These are phyloP conservation scores for Palythoa grandiflora DNA, from an alignment of 92 coral and sea anemone species.

Conservation along the genomic window DNA sequence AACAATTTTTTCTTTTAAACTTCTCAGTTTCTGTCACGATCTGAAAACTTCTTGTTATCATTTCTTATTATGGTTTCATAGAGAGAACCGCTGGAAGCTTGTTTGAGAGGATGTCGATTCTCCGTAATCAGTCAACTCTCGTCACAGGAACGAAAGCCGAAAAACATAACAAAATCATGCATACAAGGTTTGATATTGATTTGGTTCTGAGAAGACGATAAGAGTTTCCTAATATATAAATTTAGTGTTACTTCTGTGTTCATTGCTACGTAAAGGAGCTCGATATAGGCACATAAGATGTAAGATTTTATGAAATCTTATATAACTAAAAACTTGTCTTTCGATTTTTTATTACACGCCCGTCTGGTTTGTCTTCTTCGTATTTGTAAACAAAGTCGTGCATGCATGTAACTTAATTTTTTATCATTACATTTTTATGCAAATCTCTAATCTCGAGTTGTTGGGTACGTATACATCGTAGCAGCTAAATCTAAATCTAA, in stretches of 20 bases:
- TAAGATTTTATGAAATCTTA: too few relatives aligned
- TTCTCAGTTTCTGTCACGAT: background rate
- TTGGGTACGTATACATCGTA: too few relatives aligned
- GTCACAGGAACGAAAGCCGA: conserved; percentile 37
- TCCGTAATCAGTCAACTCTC: conserved; percentile 77
- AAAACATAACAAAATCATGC: conserved; percentile 65
- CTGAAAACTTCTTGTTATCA: background rate
- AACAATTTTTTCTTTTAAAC: too few relatives aligned
- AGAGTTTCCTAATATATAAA: background rate
- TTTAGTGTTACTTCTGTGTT: background rate
- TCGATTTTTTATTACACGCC: too few relatives aligned
- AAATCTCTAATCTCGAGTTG: too few relatives aligned
- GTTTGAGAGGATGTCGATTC: conserved; percentile 84
- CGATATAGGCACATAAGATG: too few relatives aligned
- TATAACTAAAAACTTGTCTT: too few relatives aligned
- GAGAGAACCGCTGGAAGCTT: conserved; percentile 77
- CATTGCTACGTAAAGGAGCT: too few relatives aligned
- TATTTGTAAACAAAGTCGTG: background rate
- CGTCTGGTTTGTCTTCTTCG: too few relatives aligned
- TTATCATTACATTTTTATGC: background rate
- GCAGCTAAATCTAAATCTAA: background rate
- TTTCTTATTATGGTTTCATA: background rate
- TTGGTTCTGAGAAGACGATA: background rate
- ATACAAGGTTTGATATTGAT: conserved; percentile 54
- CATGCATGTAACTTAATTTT: background rate